These are phyloP conservation scores for Reticulitermes lucifugus DNA, from an alignment of 2,888 invertebrate genomes.

Conservation along the genomic window DNA sequence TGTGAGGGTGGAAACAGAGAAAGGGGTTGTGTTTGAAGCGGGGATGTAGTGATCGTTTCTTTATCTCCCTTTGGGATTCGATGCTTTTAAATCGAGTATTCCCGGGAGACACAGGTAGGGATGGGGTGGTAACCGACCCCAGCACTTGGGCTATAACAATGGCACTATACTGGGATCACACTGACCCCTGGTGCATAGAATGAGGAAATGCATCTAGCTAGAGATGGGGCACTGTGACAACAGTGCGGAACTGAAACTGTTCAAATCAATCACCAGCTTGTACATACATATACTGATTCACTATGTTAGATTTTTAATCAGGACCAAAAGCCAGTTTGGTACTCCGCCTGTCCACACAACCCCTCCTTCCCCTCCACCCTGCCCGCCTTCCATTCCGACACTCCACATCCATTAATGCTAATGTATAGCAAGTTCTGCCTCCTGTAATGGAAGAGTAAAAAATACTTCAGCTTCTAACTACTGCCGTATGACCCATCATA, in stretches of 20 bases:
- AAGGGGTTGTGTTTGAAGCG: constrained; percentile 22
- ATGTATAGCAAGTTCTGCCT: constrained; percentile 10
- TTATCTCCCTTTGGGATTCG: constrained; percentile 47
- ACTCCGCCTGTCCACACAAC: background rate
- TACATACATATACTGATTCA: constrained; percentile 22
- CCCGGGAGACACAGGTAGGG: constrained; percentile 35
- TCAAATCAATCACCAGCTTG: constrained; percentile 21
- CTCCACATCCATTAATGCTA: constrained; percentile 30
- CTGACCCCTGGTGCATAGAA: background rate
- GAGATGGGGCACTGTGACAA: background rate
- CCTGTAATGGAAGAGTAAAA: constrained; percentile 21
- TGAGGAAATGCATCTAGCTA: background rate
- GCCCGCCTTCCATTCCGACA: background rate
- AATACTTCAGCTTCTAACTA: constrained; percentile 9
- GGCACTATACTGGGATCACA: constrained; percentile 30
- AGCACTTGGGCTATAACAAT: constrained; percentile 19
- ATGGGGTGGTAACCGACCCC: constrained; percentile 28
- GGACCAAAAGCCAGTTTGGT: constrained; percentile 23
- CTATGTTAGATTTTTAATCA: constrained; percentile 40
- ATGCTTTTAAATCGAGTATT: constrained; percentile 30
- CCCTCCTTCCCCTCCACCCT: background rate
- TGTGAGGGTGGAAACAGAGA: constrained; percentile 4
- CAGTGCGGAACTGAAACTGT: background rate
- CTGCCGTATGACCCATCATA: background rate
- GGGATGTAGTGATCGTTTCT: constrained; percentile 29